Conservation (phyloP, 2,113 vertebrate genomes). For the Centrocercus urophasianus region DNA sequence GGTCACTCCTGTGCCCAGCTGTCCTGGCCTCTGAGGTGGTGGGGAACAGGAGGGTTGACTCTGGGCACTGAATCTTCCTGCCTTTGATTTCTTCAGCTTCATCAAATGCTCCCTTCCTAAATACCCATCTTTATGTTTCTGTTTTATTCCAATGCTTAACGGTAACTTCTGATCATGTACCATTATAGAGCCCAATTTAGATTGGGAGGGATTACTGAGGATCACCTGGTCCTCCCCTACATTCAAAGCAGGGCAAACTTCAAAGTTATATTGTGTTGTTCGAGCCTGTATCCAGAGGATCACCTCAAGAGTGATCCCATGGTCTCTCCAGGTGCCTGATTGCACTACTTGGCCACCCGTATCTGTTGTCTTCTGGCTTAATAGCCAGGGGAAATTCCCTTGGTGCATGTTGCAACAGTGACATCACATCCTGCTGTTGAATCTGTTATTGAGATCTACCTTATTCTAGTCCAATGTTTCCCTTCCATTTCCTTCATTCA, state of each 20-base stretch:
- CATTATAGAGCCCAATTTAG: not conserved
- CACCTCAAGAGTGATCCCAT: not conserved
- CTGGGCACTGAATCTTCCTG: not conserved
- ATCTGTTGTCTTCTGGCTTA: not conserved
- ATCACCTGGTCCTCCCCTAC: not conserved
- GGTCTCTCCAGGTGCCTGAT: not conserved
- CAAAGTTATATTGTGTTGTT: not conserved
- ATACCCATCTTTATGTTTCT: not conserved
- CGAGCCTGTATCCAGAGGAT: rapidly evolving
- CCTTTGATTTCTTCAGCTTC: not conserved
- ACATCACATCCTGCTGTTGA: not conserved
- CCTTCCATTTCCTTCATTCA: not conserved
- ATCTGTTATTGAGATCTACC: not conserved
- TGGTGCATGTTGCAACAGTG: not conserved
- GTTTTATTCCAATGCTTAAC: not conserved
- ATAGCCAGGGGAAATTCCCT: not conserved
- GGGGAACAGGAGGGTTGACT: not conserved
- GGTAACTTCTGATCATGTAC: not conserved
- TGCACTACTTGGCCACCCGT: not conserved
- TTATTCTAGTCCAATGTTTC: rapidly evolving
- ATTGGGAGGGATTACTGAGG: not conserved
- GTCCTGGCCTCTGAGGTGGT: rapidly evolving
- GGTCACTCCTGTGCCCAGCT: conserved; percentile 40
- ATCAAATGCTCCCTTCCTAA: not conserved
- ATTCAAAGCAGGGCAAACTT: not conserved